Percentiles rank a stretch among this genome's conserved stretches.
Conservation (phyloP, 1,140 invertebrate species). For the Drosophila tsacasi region DNA sequence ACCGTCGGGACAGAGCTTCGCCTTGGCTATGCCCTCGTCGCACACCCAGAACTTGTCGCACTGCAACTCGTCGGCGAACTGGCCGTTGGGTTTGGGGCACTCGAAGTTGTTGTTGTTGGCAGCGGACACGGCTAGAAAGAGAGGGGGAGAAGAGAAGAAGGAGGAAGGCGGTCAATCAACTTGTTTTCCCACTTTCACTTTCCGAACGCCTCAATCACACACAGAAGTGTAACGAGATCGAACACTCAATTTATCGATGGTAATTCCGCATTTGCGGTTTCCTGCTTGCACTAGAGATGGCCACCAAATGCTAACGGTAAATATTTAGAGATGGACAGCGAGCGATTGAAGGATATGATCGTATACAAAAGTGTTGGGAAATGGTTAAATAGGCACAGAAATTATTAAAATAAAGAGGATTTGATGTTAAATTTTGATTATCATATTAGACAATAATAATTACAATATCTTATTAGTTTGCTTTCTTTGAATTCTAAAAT, state of each 20-base stretch:
- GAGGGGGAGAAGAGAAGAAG: conserved; percentile 14
- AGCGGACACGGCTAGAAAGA: conserved; percentile 86
- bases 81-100: conserved; percentile 92
- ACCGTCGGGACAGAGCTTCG: conserved; percentile 93
- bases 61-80: conserved; percentile 91
- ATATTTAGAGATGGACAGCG: neutral
- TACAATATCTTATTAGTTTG: neutral
- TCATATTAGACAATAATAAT: neutral
- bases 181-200: conserved; percentile 58
- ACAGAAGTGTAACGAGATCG: conserved; percentile 50
- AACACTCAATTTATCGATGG: conserved; percentile 24
- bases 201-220: conserved; percentile 12
- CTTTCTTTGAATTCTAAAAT: no score
- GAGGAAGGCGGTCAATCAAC: conserved; percentile 30
- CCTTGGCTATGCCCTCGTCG: conserved; percentile 89
- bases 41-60: conserved; percentile 96
- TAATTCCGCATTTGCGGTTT: conserved; percentile 37
- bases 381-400: neutral
- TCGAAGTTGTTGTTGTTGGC: conserved; percentile 86
- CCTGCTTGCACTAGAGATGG: conserved; percentile 21
- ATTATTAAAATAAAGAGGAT: no score
- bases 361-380: neutral
- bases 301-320: neutral
- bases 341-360: neutral
- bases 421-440: no score